These are phyloP conservation scores for Tupaia chinensis DNA, from an alignment of 2,113 vertebrate species.

Conservation along the genomic window DNA sequence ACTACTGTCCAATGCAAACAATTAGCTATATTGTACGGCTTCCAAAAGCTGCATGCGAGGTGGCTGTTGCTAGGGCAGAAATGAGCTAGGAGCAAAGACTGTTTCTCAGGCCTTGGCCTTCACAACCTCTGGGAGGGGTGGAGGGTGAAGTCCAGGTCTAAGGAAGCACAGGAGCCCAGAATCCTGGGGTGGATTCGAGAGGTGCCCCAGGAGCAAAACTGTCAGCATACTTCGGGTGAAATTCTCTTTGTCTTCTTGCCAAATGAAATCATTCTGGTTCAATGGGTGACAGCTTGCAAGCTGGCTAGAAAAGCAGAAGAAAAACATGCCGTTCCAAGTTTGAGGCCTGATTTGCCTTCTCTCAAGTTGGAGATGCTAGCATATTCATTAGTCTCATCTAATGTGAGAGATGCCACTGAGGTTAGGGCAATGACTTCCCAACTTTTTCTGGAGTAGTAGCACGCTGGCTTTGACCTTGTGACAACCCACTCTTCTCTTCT, in stretches of 20 bases:
- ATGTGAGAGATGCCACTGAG: not conserved
- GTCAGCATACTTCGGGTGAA: constrained; percentile 2
- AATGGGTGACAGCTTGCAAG: constrained; percentile 45
- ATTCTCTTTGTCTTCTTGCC: constrained; percentile 58
- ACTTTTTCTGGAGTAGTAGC: not conserved
- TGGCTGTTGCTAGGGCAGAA: constrained; percentile 49
- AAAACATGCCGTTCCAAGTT: not conserved
- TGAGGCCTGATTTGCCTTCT: not conserved
- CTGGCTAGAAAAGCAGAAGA: constrained; percentile 34
- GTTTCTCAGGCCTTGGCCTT: not conserved
- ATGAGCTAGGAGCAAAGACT: not conserved
- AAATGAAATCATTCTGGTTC: constrained; percentile 44
- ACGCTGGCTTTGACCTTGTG: constrained; percentile 36
- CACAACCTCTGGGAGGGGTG: not conserved
- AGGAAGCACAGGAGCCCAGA: not conserved
- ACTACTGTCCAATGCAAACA: constrained; percentile 73
- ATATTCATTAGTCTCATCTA: not conserved
- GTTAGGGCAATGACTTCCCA: not conserved
- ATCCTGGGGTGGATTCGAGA: not conserved
- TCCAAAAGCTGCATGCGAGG: constrained; percentile 54
- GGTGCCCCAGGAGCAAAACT: not conserved
- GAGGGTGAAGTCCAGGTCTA: not conserved
- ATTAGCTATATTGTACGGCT: constrained; percentile 60
- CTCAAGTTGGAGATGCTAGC: not conserved
- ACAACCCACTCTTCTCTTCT: not conserved